Evolutionary conservation across 1,140 invertebrate species (phyloP).

Genomic region (Meloidogyne floridensis): DNA sequence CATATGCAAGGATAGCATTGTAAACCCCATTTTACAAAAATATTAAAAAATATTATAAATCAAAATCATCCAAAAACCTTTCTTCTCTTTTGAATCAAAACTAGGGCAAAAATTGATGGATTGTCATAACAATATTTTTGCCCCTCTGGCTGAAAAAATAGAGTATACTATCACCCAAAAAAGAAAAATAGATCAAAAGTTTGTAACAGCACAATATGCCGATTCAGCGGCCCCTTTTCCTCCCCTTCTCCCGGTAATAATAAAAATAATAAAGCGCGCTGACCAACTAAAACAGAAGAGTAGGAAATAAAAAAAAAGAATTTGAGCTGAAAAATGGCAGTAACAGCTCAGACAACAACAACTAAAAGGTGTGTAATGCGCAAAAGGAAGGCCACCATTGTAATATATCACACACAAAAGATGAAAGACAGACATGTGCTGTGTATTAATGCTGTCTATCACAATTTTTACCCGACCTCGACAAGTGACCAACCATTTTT

Average conservation of each 20-base stretch:
- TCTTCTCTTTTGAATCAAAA: background rate
- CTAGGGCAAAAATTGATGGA: slow-evolving; percentile 28
- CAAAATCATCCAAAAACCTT: background rate
- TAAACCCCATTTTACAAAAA: background rate
- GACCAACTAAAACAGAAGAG: background rate
- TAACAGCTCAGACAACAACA: background rate
- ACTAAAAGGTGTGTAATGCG: background rate
- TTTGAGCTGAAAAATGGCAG: background rate
- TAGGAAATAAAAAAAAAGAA: background rate
- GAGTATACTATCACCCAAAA: background rate
- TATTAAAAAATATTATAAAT: background rate
- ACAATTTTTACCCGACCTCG: background rate
- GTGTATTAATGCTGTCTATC: background rate
- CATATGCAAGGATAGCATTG: too few species aligned
- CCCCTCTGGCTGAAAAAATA: slow-evolving; percentile 4
- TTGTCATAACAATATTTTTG: background rate
- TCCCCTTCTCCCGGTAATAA: background rate
- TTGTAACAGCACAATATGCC: background rate
- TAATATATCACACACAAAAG: background rate
- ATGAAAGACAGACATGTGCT: background rate
- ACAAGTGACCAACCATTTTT: too few species aligned
- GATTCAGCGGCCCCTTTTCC: background rate
- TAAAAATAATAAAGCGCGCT: background rate
- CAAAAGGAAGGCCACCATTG: background rate
- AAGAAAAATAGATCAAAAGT: background rate